phyloP scores from a whole-genome alignment of 2,888 invertebrate species.

The Fragum fragum region DNA sequence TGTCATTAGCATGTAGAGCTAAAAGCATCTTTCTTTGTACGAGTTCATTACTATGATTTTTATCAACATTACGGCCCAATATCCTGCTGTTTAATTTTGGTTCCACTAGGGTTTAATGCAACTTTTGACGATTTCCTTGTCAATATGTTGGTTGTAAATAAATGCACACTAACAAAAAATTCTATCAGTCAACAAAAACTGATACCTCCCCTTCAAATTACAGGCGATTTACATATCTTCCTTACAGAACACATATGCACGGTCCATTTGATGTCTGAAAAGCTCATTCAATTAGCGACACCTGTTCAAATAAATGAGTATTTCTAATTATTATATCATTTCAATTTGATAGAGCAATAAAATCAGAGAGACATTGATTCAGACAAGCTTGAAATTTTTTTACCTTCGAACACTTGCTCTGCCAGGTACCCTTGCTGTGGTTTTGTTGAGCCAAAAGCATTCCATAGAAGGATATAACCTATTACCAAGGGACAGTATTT shows the following conservation, averaged over 20 bases:
- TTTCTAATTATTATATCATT: not conserved
- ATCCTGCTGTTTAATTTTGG: not conserved
- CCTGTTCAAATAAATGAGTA: conserved; percentile 7
- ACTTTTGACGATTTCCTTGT: not conserved
- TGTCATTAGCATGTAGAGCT: conserved; percentile 6
- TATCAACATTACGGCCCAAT: not conserved
- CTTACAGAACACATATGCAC: no score
- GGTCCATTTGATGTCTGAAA: no score
- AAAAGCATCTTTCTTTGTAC: conserved; percentile 11
- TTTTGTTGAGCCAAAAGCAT: no score
- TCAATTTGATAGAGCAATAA: not conserved
- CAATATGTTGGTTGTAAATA: not conserved
- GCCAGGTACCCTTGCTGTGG: no score
- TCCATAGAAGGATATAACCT: no score
- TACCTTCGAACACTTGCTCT: not conserved
- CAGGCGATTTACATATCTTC: no score
- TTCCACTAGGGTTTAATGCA: not conserved
- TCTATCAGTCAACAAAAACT: no score
- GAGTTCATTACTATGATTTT: not conserved
- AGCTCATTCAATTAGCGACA: conserved; percentile 20
- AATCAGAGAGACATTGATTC: not conserved
- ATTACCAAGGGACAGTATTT: no score
- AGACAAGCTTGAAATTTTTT: not conserved
- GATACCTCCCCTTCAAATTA: no score
- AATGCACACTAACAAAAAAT: no score